Base-by-base conservation (phyloP, 1,140 invertebrate species). In the Apis cerana region DNA sequence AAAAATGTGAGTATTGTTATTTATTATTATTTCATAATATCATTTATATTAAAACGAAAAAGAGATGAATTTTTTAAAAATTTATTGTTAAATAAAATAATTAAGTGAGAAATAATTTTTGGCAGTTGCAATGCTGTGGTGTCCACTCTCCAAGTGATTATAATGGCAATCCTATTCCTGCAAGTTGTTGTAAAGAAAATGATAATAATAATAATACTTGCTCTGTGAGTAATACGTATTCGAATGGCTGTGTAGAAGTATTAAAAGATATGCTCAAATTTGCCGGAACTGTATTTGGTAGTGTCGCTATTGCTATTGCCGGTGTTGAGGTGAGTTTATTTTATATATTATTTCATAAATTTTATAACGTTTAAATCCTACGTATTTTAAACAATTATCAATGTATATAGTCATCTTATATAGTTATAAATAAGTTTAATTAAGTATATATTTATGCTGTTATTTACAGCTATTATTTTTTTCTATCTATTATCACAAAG, bases 61-160 rank as follows among this genome's bases (percentile, higher is more conserved):
- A 54, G 52, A 4, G 13, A 54, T 54, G 12, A 54, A 59, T 23
- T 61, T 61, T 11, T 61, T 61, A n/a, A 0, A 61, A 61, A 12
- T 13, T 11, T 3, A 4, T 43, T 2, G 1, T 19, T 12, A 12
- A 65, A 19, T 19, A 4, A 33, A 67, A 43, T n/a, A 15, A 56
- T 56, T 11, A 79, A 71, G 52, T 48, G 13, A 21, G 4, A 15
- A 54, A 27, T 27, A 8, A 0, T 67, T n/a, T 33, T 68, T 84
- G 80, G 48, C 84, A 97, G 96, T 92, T 96, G 67, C 72, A 95
- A 61, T 97, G 96, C 88, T 97, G 96, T 87, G 96, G 96, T 69
- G 91, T 95, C 77, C 88, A 91, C 23, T 89, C 91, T 23, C 91
- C 92, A 1, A 7, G 10, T 2, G 95, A 96, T 85, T 96, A 94